Base-by-base conservation (phyloP, 1,140 invertebrate genomes). In the Zaprionus camerounensis region DNA sequence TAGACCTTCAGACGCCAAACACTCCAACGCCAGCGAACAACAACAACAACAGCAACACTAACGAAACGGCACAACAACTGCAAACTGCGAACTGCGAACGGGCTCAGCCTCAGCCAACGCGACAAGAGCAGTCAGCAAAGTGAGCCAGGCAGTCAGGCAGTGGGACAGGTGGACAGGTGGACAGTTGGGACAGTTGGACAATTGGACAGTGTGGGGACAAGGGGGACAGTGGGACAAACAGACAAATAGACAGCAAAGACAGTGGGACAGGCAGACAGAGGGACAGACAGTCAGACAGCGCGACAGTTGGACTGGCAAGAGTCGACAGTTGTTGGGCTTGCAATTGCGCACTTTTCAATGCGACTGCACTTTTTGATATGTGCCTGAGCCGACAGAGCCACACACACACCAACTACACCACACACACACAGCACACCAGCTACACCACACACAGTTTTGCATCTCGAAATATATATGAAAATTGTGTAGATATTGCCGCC, bases 1-100 rank as follows among this genome's bases (percentile, higher is more conserved):
- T 90, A 90, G 85, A 90, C 85, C 85, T 90, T 90, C 85, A 90
- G 85, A 90, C 85, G 85, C 85, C 85, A 90, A 90, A 90, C 85
- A 90, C 85, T 90, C 81, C 85, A 88, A 88, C 85, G 85, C 84
- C 81, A 75, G 78, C 62, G 61, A 49, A 67, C 75, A 71, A 70
- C 76, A 66, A 62, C 64, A 70, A 36, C 41, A 72, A 46, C 79
- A 51, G n/a, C 77, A 80, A 69, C 72, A n/a, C 15, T 7, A 44
- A 44, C 15, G 41, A 44, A 57, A 44, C 63, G 7, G 24, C 49
- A 22, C 20, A 5, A 46, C 71, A 71, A 58, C 17, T 57, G 17
- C 76, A 74, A 66, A 67, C 31, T 34, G 31, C 9, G 9, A 46
- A 46, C 41, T 46, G 41, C 41, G 41, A 46, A 20, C 41, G 41